Conservation (phyloP, 53 echinoderm and acorn worm genomes). For the Henricia sp. region DNA sequence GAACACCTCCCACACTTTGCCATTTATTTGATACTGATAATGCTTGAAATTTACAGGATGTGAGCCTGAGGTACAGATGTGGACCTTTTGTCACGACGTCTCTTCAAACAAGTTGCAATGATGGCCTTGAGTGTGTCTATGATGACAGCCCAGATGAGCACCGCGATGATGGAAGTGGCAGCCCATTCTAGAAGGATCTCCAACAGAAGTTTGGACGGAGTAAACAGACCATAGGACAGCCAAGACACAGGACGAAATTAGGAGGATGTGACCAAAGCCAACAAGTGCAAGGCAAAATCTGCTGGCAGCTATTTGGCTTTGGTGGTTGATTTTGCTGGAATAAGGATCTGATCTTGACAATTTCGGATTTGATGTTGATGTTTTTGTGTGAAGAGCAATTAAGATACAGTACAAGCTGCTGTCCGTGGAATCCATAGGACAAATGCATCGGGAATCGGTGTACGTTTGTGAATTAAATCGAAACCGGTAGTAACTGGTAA, state of each 20-base stretch:
- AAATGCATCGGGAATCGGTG: neutral
- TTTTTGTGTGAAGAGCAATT: neutral
- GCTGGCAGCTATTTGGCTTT: neutral
- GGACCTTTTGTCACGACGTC: too few species aligned
- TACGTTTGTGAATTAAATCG: neutral
- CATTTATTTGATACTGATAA: too few species aligned
- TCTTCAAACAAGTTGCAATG: neutral
- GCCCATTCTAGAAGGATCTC: constrained; percentile 37
- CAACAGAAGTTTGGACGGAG: constrained; percentile 27
- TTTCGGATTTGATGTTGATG: neutral
- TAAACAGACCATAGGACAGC: constrained; percentile 18
- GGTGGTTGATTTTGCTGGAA: neutral
- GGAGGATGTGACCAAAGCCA: neutral
- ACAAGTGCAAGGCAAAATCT: neutral
- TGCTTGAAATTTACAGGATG: too few species aligned
- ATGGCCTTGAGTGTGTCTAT: constrained; percentile 32
- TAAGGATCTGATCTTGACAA: neutral
- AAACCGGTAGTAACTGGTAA: neutral
- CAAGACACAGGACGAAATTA: constrained; percentile 13
- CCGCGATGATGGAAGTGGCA: constrained; percentile 34
- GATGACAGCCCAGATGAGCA: constrained; percentile 35
- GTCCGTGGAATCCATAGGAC: neutral
- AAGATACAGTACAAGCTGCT: neutral
- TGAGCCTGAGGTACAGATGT: too few species aligned
- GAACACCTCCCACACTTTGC: too few species aligned